These are phyloP conservation scores for Leptopilina drosophilae DNA, from an alignment of 2,888 invertebrate genomes.

Conservation along the genomic window DNA sequence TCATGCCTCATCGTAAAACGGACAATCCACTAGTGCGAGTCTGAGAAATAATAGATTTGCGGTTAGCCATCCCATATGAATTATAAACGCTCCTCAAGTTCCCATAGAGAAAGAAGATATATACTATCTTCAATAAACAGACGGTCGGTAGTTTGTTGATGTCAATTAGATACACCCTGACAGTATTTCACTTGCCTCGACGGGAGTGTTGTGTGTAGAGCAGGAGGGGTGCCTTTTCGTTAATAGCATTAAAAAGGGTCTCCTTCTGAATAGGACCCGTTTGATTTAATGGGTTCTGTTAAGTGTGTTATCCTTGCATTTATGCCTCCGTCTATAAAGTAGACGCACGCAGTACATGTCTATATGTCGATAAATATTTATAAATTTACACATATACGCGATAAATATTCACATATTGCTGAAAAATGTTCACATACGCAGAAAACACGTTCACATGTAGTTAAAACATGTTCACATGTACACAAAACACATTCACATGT, in stretches of 20 bases:
- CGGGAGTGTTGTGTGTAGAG: neutral
- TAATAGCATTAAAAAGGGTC: slow-evolving; percentile 49
- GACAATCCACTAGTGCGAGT: neutral
- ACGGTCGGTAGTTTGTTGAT: slow-evolving; percentile 40
- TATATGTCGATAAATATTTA: neutral
- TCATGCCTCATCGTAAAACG: neutral
- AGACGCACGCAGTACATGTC: neutral
- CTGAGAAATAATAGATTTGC: slow-evolving; percentile 23
- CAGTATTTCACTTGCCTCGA: slow-evolving; percentile 41
- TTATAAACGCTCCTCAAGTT: slow-evolving; percentile 26
- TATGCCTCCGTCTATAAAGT: slow-evolving; percentile 11
- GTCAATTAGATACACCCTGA: slow-evolving; percentile 47
- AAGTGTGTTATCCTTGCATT: slow-evolving; percentile 2
- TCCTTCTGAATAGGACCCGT: slow-evolving; percentile 30
- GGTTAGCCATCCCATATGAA: slow-evolving; percentile 17
- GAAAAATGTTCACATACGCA: too few relatives aligned
- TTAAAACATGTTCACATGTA: too few relatives aligned
- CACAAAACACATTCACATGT: too few relatives aligned
- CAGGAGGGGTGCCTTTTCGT: slow-evolving; percentile 23
- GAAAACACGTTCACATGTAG: too few relatives aligned
- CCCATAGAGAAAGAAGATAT: slow-evolving; percentile 20
- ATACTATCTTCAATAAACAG: slow-evolving; percentile 41
- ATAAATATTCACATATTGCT: too few relatives aligned
- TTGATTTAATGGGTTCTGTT: slow-evolving; percentile 37
- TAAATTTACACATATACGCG: neutral